phyloP scores from a whole-genome alignment of 2,797 vertebrate genomes.

The Tragelaphus oryx region DNA sequence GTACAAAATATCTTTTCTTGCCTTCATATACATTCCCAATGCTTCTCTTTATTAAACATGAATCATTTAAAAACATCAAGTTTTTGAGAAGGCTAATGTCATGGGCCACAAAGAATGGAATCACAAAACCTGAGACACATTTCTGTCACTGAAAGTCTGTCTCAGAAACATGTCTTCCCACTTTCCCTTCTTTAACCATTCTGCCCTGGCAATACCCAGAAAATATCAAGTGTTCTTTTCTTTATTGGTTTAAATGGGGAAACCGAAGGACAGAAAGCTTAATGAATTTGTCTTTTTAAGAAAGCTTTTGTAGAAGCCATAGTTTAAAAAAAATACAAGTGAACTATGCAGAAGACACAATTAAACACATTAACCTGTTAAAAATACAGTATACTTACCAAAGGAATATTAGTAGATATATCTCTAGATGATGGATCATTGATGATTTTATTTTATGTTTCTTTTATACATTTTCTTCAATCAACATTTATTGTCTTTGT shows the following conservation, averaged over 20 bases:
- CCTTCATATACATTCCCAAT: background rate
- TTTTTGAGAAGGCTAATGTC: background rate
- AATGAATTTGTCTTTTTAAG: background rate
- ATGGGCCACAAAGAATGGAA: background rate
- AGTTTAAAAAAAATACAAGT: background rate
- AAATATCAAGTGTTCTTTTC: background rate
- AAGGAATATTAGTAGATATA: background rate
- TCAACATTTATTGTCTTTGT: background rate
- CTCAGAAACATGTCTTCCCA: background rate
- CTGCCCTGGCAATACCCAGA: background rate
- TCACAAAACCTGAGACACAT: background rate
- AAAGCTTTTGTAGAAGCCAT: background rate
- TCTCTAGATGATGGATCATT: background rate
- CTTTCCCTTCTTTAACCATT: background rate
- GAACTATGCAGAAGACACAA: background rate
- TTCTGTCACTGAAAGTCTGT: background rate
- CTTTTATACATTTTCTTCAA: background rate
- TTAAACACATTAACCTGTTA: background rate
- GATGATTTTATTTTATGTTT: background rate
- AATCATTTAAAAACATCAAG: background rate
- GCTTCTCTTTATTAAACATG: background rate
- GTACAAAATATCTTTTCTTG: background rate
- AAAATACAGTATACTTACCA: background rate
- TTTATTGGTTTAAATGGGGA: background rate
- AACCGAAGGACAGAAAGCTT: background rate